These are phyloP conservation scores for Erythrolamprus reginae DNA, from an alignment of 2,113 vertebrate species.

Conservation along the genomic window DNA sequence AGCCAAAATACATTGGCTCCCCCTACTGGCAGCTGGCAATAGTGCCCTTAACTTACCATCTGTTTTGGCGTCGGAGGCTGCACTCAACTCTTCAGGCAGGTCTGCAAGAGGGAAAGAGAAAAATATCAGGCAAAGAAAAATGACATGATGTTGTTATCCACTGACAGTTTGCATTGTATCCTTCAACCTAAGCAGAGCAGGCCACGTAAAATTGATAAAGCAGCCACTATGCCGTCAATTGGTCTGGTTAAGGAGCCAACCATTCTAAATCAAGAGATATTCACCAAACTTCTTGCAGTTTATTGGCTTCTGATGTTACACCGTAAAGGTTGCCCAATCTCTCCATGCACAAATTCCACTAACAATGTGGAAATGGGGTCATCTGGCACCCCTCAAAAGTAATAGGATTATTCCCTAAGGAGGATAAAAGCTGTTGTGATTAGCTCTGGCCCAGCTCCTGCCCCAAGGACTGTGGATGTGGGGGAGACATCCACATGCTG, in stretches of 20 bases:
- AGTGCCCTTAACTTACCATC: conserved; percentile 50
- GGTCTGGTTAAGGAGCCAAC: not conserved
- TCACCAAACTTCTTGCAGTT: not conserved
- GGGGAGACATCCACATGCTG: no score
- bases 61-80: conserved; percentile 56
- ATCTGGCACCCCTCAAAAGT: not conserved
- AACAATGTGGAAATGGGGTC: not conserved
- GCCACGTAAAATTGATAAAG: not conserved
- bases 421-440: not conserved
- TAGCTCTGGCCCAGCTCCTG: no score
- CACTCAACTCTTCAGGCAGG: not conserved
- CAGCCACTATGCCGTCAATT: not conserved
- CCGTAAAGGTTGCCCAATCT: not conserved
- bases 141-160: not conserved
- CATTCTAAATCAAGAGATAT: not conserved
- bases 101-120: not conserved
- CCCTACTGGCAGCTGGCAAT: not conserved
- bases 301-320: not conserved
- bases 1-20: not conserved
- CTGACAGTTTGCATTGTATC: not conserved
- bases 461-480: no score
- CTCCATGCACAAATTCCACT: not conserved
- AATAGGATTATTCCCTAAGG: not conserved
- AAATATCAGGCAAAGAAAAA: no score
- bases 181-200: not conserved